phyloP scores from a whole-genome alignment of 2,797 vertebrate species.

The Sternotherus odoratus region DNA sequence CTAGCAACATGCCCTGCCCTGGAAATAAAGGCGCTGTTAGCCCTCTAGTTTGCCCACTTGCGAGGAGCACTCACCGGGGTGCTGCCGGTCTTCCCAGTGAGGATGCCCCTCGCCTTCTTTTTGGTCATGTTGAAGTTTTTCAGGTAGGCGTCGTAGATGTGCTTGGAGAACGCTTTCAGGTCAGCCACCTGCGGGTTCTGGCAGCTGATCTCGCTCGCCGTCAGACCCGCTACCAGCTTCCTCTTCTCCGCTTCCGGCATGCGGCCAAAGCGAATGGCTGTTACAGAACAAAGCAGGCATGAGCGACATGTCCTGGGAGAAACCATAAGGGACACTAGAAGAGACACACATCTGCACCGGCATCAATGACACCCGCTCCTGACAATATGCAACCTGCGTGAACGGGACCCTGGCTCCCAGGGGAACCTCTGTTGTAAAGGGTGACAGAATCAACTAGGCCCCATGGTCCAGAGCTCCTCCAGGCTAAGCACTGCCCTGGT shows the following conservation, averaged over 20 bases:
- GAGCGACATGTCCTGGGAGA: not conserved
- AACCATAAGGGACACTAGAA: not conserved
- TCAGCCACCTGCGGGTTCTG: constrained; percentile 91
- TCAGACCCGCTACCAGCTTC: constrained; percentile 94
- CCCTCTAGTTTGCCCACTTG: not conserved
- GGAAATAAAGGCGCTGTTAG: not conserved
- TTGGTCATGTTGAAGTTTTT: constrained; percentile 99
- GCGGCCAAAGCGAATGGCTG: constrained; percentile 97
- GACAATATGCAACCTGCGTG: not conserved
- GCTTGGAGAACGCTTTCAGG: constrained; percentile 94
- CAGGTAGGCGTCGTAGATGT: constrained; percentile 95
- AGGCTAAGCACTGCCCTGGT: not conserved
- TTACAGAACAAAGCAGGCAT: not conserved
- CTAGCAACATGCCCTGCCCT: not conserved
- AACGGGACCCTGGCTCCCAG: not conserved
- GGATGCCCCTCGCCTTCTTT: constrained; percentile 96
- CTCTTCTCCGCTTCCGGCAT: constrained; percentile 99
- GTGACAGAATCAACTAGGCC: not conserved
- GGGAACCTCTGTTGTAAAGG: not conserved
- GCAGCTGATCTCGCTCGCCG: constrained; percentile 86
- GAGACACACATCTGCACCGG: not conserved
- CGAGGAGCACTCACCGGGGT: constrained; percentile 86
- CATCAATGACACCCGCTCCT: not conserved
- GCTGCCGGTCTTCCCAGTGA: constrained; percentile 95
- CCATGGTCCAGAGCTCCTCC: not conserved